phyloP scores from a whole-genome alignment of 2,113 vertebrate genomes.

The Alethe castanea region DNA sequence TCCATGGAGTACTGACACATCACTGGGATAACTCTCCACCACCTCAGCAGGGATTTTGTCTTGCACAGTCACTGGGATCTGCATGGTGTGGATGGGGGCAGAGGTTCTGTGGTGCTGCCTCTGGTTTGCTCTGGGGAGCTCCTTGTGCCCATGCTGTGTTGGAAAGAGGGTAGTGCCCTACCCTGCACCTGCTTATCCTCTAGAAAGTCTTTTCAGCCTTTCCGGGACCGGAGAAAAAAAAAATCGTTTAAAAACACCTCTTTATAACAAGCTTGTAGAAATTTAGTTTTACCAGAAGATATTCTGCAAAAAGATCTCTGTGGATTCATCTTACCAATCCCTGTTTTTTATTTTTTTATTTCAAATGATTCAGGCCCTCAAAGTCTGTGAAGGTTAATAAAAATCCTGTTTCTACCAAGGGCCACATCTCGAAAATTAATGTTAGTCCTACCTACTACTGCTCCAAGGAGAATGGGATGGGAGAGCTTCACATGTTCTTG shows the following conservation, averaged over 20 bases:
- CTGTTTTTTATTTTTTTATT: background rate
- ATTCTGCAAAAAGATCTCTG: background rate
- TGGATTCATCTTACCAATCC: background rate
- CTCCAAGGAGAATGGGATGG: background rate
- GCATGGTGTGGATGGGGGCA: rapidly evolving
- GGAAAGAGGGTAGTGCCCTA: background rate
- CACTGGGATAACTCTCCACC: background rate
- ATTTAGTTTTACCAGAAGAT: background rate
- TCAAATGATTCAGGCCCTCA: background rate
- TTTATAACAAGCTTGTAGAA: background rate
- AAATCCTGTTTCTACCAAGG: background rate
- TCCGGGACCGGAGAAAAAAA: background rate
- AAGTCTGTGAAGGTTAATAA: background rate
- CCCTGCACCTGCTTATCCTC: background rate
- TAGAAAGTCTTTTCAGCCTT: background rate
- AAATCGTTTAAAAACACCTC: background rate
- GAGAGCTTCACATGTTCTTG: background rate
- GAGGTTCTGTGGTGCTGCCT: background rate
- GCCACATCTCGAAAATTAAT: background rate
- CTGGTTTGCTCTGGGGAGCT: background rate
- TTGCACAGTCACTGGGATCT: background rate
- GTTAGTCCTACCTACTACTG: background rate
- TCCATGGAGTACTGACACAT: background rate
- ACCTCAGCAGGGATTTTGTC: background rate
- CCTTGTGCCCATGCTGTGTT: rapidly evolving